Evolutionary conservation across 2,113 vertebrate genomes (phyloP).

Genomic region (Phodopus roborovskii): DNA sequence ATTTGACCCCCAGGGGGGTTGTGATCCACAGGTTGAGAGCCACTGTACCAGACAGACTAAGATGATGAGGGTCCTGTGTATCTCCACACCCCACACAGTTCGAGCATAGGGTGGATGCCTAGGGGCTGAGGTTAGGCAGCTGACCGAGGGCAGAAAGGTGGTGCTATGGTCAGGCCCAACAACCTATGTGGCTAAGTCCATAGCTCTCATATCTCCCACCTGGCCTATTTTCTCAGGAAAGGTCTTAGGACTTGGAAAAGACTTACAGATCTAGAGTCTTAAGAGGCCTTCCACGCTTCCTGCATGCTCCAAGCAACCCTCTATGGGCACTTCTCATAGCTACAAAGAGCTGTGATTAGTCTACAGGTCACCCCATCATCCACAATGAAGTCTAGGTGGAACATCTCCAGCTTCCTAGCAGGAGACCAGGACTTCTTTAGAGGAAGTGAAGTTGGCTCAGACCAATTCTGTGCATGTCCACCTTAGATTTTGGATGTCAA

Average conservation of each 20-base stretch:
- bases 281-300: neutral
- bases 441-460: conserved; percentile 5
- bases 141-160: neutral
- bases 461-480: neutral
- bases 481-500: neutral
- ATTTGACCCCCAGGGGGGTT: neutral
- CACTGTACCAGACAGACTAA: neutral
- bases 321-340: too few relatives aligned
- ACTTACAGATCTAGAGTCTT: neutral
- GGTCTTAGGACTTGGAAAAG: too few relatives aligned
- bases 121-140: neutral
- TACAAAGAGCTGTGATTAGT: neutral
- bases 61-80: neutral
- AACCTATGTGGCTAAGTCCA: neutral
- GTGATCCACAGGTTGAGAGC: neutral
- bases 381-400: neutral
- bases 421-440: conserved; percentile 50
- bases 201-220: neutral
- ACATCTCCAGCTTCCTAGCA: conserved; percentile 27
- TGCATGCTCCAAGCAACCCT: neutral
- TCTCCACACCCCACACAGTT: neutral
- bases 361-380: neutral
- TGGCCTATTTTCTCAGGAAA: neutral
- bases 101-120: neutral
- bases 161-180: neutral